Evolutionary conservation across 2,113 vertebrate species (phyloP).

Genomic region (Redunca redunca): DNA sequence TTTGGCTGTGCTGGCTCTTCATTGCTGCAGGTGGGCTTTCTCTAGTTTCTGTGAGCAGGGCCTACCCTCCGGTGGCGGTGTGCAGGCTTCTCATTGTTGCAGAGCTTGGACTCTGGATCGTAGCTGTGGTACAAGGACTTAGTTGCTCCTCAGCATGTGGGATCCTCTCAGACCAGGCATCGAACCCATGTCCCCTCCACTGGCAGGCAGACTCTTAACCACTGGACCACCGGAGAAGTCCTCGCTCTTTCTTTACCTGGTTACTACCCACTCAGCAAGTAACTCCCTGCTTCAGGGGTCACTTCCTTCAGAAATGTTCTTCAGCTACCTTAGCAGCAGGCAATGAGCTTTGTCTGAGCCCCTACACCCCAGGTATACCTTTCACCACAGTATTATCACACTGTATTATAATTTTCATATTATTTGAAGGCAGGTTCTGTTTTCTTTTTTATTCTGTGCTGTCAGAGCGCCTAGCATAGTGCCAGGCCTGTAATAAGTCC

Average conservation of each 20-base stretch:
- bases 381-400: neutral
- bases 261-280: neutral
- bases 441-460: neutral
- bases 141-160: neutral
- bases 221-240: neutral
- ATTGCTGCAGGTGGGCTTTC: neutral
- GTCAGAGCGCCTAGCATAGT: neutral
- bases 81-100: neutral
- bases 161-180: neutral
- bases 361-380: neutral
- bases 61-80: neutral
- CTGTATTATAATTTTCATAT: neutral
- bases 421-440: neutral
- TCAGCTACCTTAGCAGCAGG: neutral
- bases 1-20: neutral
- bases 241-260: neutral
- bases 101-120: neutral
- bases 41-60: fast-evolving
- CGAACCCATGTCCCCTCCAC: neutral
- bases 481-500: neutral
- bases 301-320: neutral
- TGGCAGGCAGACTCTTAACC: neutral
- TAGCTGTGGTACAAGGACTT: neutral
- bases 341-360: neutral
- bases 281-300: neutral